phyloP scores from a whole-genome alignment of 1,140 invertebrate species.

The Drosophila tani region DNA sequence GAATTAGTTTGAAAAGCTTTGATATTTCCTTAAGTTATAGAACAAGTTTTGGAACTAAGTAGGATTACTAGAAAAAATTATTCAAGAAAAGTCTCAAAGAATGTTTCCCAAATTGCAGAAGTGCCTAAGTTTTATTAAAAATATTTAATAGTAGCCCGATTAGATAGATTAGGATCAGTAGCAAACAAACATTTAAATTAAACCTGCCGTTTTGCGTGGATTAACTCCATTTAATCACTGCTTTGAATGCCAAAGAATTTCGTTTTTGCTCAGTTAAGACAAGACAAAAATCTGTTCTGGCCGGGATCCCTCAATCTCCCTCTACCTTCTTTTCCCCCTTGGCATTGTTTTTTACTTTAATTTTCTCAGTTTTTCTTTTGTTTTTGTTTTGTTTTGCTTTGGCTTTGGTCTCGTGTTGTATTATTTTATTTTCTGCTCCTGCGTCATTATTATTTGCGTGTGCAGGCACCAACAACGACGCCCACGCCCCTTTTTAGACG shows the following conservation, averaged over 20 bases:
- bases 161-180: too few species aligned
- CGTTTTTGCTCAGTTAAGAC: not conserved
- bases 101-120: not conserved
- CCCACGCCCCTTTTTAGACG: slow-evolving; percentile 43
- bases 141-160: not conserved
- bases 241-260: not conserved
- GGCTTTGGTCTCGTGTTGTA: slow-evolving; percentile 51
- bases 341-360: slow-evolving; percentile 14
- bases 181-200: not conserved
- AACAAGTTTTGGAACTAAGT: not conserved
- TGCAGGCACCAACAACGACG: slow-evolving; percentile 43
- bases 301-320: not conserved
- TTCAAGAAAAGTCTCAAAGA: not conserved
- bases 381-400: slow-evolving; percentile 26
- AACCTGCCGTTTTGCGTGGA: not conserved
- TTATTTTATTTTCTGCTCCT: slow-evolving; percentile 38
- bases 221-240: not conserved
- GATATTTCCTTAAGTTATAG: not conserved
- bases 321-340: not conserved
- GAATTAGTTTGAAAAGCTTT: too few species aligned
- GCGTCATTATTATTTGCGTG: slow-evolving; percentile 70
- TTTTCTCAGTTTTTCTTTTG: slow-evolving; percentile 17
- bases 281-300: slow-evolving; percentile 8
- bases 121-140: not conserved
- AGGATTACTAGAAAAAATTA: too few species aligned